Evolutionary conservation across 1,140 invertebrate species (phyloP).

Genomic region (Macrobrachium rosenbergii): DNA sequence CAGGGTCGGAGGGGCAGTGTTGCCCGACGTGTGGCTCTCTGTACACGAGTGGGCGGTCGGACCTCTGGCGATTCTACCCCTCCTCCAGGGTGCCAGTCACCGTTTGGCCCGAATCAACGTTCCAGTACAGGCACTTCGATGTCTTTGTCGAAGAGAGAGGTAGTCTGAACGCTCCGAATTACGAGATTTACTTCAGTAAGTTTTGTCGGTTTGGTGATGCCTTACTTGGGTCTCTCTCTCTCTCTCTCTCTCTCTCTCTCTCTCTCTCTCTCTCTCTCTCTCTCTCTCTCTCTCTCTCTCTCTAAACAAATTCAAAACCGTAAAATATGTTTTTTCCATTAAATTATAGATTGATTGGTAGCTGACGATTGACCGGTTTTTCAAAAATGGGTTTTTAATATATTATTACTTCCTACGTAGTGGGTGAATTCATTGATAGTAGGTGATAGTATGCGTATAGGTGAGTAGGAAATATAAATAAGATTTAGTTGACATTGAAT

Average conservation of each 20-base stretch:
- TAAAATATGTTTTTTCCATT: too few species aligned
- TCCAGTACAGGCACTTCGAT: constrained; percentile 18
- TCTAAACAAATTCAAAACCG: too few species aligned
- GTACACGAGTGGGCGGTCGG: neutral
- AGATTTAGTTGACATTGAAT: too few species aligned
- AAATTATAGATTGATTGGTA: too few species aligned
- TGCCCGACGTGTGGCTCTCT: neutral
- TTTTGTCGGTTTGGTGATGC: neutral
- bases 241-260: constrained; percentile 19
- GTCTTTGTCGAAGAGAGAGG: constrained; percentile 25
- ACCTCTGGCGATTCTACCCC: neutral
- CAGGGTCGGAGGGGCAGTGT: too few species aligned
- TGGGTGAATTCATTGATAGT: too few species aligned
- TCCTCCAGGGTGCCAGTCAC: neutral
- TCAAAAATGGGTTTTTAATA: too few species aligned
- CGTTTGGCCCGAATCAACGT: constrained; percentile 33
- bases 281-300: constrained; percentile 10
- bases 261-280: constrained; percentile 23
- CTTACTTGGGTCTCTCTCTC: neutral
- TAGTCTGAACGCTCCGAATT: constrained; percentile 16
- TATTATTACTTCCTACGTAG: too few species aligned
- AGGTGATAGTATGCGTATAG: too few species aligned
- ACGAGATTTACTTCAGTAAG: constrained; percentile 41
- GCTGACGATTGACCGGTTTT: too few species aligned
- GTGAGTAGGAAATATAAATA: too few species aligned